Conservation (phyloP, 1,140 invertebrate species). For the Procambarus clarkii region DNA sequence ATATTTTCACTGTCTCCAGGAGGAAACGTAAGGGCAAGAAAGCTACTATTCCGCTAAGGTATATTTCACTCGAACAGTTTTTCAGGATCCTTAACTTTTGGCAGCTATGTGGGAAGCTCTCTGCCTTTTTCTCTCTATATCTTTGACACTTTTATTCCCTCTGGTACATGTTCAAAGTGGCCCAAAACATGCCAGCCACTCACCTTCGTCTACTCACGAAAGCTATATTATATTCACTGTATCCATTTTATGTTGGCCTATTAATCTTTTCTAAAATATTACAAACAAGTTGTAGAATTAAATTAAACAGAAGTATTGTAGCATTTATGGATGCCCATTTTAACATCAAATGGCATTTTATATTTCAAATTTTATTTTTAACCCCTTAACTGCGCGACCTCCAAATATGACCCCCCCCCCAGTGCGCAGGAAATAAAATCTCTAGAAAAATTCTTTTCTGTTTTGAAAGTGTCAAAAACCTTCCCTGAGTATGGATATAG, state of each 20-base stretch:
- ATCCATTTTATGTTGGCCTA: neutral
- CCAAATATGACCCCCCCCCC: too few relatives aligned
- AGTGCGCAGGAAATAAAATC: too few relatives aligned
- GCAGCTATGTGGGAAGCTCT: neutral
- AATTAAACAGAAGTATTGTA: neutral
- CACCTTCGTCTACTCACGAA: neutral
- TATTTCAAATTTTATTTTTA: too few relatives aligned
- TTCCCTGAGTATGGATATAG: too few relatives aligned
- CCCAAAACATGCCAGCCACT: neutral
- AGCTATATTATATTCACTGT: neutral
- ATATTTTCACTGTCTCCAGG: slow-evolving; percentile 51
- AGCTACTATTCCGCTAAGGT: slow-evolving; percentile 34
- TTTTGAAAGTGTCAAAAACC: too few relatives aligned
- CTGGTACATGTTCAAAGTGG: neutral
- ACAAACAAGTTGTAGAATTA: neutral
- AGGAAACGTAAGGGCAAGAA: slow-evolving; percentile 63
- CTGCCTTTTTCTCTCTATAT: neutral
- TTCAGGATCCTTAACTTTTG: neutral
- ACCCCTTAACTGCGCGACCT: too few relatives aligned
- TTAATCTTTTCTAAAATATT: neutral
- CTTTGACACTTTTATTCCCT: neutral
- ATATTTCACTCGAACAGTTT: slow-evolving; percentile 8
- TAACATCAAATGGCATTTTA: too few relatives aligned
- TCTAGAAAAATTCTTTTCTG: too few relatives aligned
- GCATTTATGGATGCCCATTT: too few relatives aligned